phyloP scores from a whole-genome alignment of 1,140 invertebrate species.

The Elysia chlorotica region DNA sequence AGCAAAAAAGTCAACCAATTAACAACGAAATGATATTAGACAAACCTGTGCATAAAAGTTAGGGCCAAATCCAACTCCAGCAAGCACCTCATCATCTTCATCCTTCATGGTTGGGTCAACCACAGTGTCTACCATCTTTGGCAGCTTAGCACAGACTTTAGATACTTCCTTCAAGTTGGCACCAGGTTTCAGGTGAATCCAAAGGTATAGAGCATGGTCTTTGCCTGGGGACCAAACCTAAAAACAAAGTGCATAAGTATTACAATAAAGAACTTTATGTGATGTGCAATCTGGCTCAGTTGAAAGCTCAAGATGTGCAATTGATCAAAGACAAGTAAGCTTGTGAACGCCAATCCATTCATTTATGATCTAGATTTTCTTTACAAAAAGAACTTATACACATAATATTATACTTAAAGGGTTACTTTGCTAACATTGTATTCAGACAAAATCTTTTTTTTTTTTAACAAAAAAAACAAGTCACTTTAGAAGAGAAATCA shows the following conservation, averaged over 20 bases:
- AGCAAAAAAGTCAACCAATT: too few species aligned
- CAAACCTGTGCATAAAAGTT: constrained; percentile 53
- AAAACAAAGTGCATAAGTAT: background rate
- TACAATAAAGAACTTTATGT: background rate
- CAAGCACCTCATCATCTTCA: constrained; percentile 54
- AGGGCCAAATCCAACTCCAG: constrained; percentile 58
- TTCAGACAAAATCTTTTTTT: too few species aligned
- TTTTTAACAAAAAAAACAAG: too few species aligned
- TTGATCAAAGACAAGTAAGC: background rate
- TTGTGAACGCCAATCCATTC: background rate
- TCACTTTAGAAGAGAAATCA: too few species aligned
- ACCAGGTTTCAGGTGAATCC: constrained; percentile 51
- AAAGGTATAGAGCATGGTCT: constrained; percentile 57
- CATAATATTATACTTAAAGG: too few species aligned
- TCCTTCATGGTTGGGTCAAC: constrained; percentile 45
- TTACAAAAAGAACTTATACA: too few species aligned
- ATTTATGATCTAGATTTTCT: too few species aligned
- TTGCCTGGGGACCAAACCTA: constrained; percentile 56
- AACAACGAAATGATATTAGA: background rate
- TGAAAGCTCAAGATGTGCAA: background rate
- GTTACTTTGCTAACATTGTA: too few species aligned
- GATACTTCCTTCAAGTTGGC: constrained; percentile 49
- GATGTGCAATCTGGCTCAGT: background rate
- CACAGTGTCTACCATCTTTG: constrained; percentile 51
- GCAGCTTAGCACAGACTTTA: constrained; percentile 41